These are phyloP conservation scores for Eupeodes luniger DNA, from an alignment of 2,888 invertebrate species.

Conservation along the genomic window DNA sequence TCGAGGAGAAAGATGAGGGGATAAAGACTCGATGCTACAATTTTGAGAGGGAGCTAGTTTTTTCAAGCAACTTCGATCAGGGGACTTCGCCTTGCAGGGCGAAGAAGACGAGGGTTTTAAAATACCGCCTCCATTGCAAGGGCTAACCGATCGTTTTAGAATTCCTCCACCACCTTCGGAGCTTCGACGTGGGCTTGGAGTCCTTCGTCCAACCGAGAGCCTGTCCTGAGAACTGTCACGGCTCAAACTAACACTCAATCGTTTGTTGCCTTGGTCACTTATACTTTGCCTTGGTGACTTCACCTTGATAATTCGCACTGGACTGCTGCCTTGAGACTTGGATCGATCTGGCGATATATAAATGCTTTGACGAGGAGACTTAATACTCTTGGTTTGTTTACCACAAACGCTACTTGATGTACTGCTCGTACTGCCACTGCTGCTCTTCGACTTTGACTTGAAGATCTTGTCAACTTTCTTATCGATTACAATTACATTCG, in stretches of 20 bases:
- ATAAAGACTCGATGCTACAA: conserved; percentile 82
- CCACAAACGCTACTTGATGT: conserved; percentile 77
- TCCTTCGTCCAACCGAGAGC: conserved; percentile 80
- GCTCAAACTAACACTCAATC: conserved; percentile 81
- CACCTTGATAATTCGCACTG: conserved; percentile 84
- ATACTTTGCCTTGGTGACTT: conserved; percentile 86
- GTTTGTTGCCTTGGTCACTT: conserved; percentile 83
- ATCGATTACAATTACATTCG: conserved; percentile 82
- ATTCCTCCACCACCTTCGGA: conserved; percentile 83
- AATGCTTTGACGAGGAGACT: conserved; percentile 86
- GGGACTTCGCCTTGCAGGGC: conserved; percentile 83
- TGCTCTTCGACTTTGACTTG: conserved; percentile 81
- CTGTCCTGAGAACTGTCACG: conserved; percentile 83
- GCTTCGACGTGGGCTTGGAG: conserved; percentile 82
- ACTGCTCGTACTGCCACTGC: conserved; percentile 75
- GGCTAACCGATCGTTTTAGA: conserved; percentile 81
- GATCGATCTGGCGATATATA: conserved; percentile 85
- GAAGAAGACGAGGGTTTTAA: conserved; percentile 81
- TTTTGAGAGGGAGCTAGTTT: conserved; percentile 82
- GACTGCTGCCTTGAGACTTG: conserved; percentile 83
- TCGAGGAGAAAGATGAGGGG: conserved; percentile 83
- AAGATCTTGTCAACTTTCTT: conserved; percentile 84
- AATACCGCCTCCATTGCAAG: conserved; percentile 80
- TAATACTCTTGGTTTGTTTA: conserved; percentile 78
- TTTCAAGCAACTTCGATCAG: conserved; percentile 83